Evolutionary conservation across 2,888 invertebrate genomes (phyloP), one percentile per base, ranked within the genome.

Genomic region (Alviniconcha strummeri): DNA sequence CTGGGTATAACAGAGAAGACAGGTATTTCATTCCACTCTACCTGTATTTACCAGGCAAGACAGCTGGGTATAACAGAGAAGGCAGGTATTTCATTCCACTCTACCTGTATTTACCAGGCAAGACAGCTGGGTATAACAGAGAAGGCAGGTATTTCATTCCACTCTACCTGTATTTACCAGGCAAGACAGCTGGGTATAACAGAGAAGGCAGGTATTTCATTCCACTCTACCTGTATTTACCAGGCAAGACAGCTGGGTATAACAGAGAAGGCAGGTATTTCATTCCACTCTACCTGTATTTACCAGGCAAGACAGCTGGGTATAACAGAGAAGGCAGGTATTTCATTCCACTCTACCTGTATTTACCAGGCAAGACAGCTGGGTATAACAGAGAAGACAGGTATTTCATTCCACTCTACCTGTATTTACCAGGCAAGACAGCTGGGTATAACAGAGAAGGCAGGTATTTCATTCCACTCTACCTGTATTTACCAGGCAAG

Each of bases 241-340:
- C 97, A 97, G 88, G 96, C 96, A 89, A 99, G 95, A 82, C 98
- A 98, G 69, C 96, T 95, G 52, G 96, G 95, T 90, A 99, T 96
- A 94, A 96, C 97, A 97, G 78, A 98, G n/a, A n/a, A n/a, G n/a
- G n/a, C 98, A 86, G 98, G 97, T 92, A 98, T 96, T 79, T 97
- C 97, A 91, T 97, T 97, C 88, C 97, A 95, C 94, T 97, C 97
- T 85, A 98, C 4, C 11, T 64, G 11, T 15, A 64, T 15, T 13
- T 13, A 15, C 36, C 67, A 13, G 67, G n/a, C 74, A 36, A 74
- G 19, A 4, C 13, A 13, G 15, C 11, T 19, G 11, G 52, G 52
- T 13, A 13, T 5, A 36, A 74, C 74, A 17, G 13, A 5, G 36
- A 36, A 36, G 36, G 3, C 98, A 86, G 98, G 97, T 92, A 98